A percentile compares a stretch with the other conserved stretches of the same genome.
phyloP scores from a whole-genome alignment of 2,113 vertebrate genomes.

The Hippoglossus stenolepis region DNA sequence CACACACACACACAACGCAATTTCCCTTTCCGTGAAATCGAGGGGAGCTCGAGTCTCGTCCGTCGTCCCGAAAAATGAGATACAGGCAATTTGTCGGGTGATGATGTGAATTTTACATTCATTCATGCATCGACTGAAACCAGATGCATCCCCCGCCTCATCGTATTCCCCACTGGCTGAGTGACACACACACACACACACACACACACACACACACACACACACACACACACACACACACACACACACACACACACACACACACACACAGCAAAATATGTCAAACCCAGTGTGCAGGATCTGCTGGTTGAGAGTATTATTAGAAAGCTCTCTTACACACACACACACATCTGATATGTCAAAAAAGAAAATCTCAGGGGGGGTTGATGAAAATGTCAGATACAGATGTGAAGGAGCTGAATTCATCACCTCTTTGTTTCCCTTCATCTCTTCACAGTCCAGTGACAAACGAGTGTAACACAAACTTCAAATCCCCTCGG shows the following conservation, averaged over 20 bases:
- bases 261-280: too few relatives aligned
- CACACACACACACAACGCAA: neutral
- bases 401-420: neutral
- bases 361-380: neutral
- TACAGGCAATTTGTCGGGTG: conserved; percentile 39
- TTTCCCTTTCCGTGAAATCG: neutral
- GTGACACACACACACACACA: conserved; percentile 1
- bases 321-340: neutral
- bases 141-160: conserved; percentile 47
- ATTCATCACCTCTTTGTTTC: conserved; percentile 6
- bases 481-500: neutral
- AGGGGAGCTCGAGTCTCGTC: neutral
- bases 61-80: neutral
- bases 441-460: neutral
- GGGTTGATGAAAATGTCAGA: neutral
- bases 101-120: conserved; percentile 45
- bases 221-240: neutral
- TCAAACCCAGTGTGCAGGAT: too few relatives aligned
- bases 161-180: conserved; percentile 17
- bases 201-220: neutral
- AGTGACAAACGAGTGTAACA: neutral
- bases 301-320: too few relatives aligned
- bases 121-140: conserved; percentile 35
- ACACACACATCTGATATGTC: neutral
- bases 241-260: conserved; percentile 13